phyloP scores from a whole-genome alignment of 2,113 vertebrate species.

The Beaufortia kweichowensis region DNA sequence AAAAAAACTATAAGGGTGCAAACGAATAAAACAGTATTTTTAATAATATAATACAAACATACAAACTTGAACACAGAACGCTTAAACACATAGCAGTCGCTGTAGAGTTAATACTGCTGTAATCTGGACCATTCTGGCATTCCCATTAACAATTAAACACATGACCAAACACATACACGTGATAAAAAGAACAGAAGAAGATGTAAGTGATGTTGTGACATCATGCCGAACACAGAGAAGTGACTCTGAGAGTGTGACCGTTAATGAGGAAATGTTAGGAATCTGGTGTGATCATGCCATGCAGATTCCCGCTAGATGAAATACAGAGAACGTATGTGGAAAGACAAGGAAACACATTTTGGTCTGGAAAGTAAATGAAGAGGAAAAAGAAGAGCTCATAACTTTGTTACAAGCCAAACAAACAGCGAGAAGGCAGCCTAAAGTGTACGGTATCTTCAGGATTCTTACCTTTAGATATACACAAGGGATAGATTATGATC shows the following conservation, averaged over 20 bases:
- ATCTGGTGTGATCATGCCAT: slow-evolving; percentile 27
- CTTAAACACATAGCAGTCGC: too few relatives aligned
- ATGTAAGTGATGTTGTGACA: not conserved
- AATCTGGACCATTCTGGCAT: not conserved
- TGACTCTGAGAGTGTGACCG: not conserved
- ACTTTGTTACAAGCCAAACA: slow-evolving; percentile 33
- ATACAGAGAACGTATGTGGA: slow-evolving; percentile 1
- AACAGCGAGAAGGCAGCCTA: slow-evolving; percentile 60
- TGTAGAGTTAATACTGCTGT: not conserved
- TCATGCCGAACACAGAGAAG: slow-evolving; percentile 36
- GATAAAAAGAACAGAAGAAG: not conserved
- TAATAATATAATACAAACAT: too few relatives aligned
- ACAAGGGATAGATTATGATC: slow-evolving; percentile 99
- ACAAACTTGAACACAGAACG: too few relatives aligned
- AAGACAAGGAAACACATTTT: not conserved
- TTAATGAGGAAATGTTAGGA: not conserved
- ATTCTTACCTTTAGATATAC: slow-evolving; percentile 98
- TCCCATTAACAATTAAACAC: slow-evolving; percentile 16
- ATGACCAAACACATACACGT: not conserved
- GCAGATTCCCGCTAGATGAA: not conserved
- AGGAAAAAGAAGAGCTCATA: slow-evolving; percentile 29
- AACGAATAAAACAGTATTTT: too few relatives aligned
- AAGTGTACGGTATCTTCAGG: slow-evolving; percentile 59
- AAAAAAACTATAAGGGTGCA: too few relatives aligned
- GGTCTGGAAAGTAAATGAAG: not conserved